These are phyloP conservation scores for Mylabris sibirica DNA, from an alignment of 2,888 invertebrate genomes.

Conservation along the genomic window DNA sequence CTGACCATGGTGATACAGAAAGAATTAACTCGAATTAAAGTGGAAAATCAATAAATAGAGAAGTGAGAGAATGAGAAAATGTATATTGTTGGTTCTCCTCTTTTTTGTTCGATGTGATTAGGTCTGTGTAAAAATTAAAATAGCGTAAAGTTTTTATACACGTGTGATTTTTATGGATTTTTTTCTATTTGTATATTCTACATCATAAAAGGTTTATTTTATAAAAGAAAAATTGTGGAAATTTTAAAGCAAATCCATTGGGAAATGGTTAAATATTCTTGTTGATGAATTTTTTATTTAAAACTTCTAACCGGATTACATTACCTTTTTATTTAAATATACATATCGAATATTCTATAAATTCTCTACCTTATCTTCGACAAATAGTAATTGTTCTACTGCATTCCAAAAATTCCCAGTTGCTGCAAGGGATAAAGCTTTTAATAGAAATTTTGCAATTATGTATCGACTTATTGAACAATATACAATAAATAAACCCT, in stretches of 20 bases:
- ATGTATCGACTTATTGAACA: no score
- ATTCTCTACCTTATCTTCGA: not conserved
- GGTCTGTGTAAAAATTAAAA: conserved; percentile 13
- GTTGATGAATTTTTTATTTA: not conserved
- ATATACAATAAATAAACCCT: no score
- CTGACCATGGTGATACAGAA: not conserved
- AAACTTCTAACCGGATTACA: no score
- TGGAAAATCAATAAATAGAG: not conserved
- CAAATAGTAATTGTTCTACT: not conserved
- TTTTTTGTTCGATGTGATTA: not conserved
- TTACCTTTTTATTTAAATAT: not conserved
- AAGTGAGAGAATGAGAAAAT: not conserved
- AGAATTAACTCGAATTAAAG: not conserved
- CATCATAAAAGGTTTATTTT: not conserved
- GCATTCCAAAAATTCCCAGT: no score
- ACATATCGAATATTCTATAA: not conserved
- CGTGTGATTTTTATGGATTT: not conserved
- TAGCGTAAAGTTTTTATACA: not conserved
- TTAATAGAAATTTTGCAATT: no score
- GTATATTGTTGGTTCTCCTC: not conserved
- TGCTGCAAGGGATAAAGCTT: no score
- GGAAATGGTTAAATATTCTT: not conserved
- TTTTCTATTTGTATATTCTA: not conserved
- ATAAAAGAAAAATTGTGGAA: not conserved
- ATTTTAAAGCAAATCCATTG: not conserved